Percentiles rank a stretch among this genome's conserved stretches.
phyloP scores from a whole-genome alignment of 2,797 vertebrate genomes.

The Etheostoma nigrum region DNA sequence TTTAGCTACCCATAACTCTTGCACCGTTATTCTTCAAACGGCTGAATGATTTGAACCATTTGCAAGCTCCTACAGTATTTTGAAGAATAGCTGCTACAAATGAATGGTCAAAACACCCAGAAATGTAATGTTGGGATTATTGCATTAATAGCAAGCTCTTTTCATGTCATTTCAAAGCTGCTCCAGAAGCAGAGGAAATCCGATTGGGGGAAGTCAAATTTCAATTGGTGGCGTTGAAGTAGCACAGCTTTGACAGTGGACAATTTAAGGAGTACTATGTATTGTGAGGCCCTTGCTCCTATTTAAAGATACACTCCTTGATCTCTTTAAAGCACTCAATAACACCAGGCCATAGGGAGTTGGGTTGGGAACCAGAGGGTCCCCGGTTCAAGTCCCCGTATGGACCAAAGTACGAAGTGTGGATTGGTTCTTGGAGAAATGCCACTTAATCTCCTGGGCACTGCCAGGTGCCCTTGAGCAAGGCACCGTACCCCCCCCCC shows the following conservation, averaged over 20 bases:
- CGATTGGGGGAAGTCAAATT: constrained; percentile 21
- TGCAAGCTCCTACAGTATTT: not conserved
- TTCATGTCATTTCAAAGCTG: constrained; percentile 4
- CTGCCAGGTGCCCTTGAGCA: too few species aligned
- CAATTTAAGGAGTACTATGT: not conserved
- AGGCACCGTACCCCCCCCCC: too few species aligned
- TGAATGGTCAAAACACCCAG: not conserved
- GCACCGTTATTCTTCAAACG: not conserved
- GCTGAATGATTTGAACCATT: not conserved
- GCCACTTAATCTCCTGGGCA: too few species aligned
- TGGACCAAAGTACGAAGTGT: too few species aligned
- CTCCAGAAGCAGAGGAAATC: constrained; percentile 9
- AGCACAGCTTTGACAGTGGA: not conserved
- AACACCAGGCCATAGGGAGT: too few species aligned
- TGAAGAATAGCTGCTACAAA: constrained; percentile 14
- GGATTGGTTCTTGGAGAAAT: too few species aligned
- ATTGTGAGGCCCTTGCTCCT: not conserved
- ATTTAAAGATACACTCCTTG: not conserved
- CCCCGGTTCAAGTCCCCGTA: too few species aligned
- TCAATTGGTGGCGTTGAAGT: not conserved
- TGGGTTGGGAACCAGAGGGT: too few species aligned
- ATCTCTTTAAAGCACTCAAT: not conserved
- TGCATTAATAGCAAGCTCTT: constrained; percentile 4
- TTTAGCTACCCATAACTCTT: constrained; percentile 4
- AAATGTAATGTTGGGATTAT: constrained; percentile 1